Percentiles rank a stretch among this genome's conserved stretches.
Conservation (phyloP, 2,113 vertebrate genomes). For the Periophthalmus modestus region DNA sequence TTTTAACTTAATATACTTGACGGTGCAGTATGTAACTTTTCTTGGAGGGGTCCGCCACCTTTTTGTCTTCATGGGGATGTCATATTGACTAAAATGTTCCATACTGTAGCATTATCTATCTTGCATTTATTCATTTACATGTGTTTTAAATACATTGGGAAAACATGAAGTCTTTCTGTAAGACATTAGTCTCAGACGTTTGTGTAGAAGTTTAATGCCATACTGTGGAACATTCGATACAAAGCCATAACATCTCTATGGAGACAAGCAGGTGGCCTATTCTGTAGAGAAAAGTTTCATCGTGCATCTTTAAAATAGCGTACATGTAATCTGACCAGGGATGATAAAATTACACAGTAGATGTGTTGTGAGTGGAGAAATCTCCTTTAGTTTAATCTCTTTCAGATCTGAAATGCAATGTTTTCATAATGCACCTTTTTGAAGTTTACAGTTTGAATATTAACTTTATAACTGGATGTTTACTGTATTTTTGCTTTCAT, state of each 20-base stretch:
- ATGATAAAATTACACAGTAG: neutral
- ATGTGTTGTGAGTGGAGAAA: neutral
- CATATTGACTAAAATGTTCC: too few species aligned
- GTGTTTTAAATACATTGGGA: too few species aligned
- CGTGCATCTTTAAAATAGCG: neutral
- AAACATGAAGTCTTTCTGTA: too few species aligned
- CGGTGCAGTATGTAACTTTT: neutral
- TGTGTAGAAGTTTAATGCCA: neutral
- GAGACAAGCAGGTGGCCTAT: neutral
- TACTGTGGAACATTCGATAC: too few species aligned
- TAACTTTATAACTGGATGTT: neutral
- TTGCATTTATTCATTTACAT: too few species aligned
- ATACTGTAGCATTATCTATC: too few species aligned
- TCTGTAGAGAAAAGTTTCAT: neutral
- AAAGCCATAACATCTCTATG: neutral
- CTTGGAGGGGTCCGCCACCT: too few species aligned
- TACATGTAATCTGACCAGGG: neutral
- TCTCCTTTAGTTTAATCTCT: neutral
- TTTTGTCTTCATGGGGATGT: too few species aligned
- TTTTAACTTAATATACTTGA: neutral
- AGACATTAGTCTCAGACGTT: too few species aligned
- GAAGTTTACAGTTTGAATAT: neutral
- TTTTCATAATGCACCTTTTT: neutral
- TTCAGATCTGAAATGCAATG: neutral
- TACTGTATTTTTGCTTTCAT: constrained; percentile 3